phyloP scores from a whole-genome alignment of 1,140 invertebrate species.

The Gryon sp. region DNA sequence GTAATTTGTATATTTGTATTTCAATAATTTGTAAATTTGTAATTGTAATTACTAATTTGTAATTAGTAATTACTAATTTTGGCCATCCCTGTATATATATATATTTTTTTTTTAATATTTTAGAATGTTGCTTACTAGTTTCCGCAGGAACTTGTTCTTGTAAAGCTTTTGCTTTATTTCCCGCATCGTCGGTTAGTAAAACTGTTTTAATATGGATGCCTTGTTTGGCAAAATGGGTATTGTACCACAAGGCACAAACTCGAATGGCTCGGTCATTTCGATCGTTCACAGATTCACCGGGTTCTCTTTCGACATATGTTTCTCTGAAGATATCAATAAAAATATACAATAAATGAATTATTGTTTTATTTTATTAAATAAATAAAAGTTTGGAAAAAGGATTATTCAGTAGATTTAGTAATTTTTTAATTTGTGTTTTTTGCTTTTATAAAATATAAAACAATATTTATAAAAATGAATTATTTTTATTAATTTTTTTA shows the following conservation, averaged over 20 bases:
- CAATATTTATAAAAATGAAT: too few species aligned
- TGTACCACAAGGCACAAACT: constrained; percentile 90
- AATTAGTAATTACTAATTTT: too few species aligned
- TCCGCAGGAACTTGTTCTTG: constrained; percentile 84
- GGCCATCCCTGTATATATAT: too few species aligned
- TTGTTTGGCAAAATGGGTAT: constrained; percentile 80
- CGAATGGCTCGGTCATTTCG: constrained; percentile 95
- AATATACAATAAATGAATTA: neutral
- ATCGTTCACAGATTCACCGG: constrained; percentile 92
- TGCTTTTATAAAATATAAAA: too few species aligned
- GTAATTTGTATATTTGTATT: too few species aligned
- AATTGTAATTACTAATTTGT: too few species aligned
- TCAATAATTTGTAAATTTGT: too few species aligned
- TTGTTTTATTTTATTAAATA: too few species aligned
- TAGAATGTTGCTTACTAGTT: constrained; percentile 82
- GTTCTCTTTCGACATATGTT: constrained; percentile 90
- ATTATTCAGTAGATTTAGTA: too few species aligned
- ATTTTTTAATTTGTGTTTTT: too few species aligned
- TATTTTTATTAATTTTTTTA: too few species aligned
- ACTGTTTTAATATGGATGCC: constrained; percentile 83
- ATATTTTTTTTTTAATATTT: constrained; percentile 47
- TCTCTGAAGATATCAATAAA: constrained; percentile 85
- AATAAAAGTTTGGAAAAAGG: too few species aligned
- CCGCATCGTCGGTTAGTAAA: constrained; percentile 92
- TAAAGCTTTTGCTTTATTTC: constrained; percentile 86